Conservation (phyloP, 2,113 vertebrate species). For the Hymenochirus boettgeri region DNA sequence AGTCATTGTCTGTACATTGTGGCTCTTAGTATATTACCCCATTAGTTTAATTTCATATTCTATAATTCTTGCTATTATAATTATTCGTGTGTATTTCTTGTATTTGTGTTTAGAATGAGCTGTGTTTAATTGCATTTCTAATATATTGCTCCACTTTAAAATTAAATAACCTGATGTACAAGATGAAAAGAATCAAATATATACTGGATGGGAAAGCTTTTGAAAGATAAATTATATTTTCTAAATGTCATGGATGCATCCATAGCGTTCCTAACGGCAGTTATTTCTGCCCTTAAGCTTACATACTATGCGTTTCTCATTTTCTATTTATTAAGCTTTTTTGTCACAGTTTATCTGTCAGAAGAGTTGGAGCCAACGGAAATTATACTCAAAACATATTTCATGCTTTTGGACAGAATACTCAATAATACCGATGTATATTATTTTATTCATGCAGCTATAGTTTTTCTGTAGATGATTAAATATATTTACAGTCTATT, state of each 20-base stretch:
- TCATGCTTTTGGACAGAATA: not conserved
- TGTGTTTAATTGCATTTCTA: slow-evolving; percentile 1
- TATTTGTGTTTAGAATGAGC: not conserved
- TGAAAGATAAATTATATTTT: slow-evolving; percentile 3
- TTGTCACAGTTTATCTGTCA: slow-evolving; percentile 1
- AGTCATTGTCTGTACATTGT: no score
- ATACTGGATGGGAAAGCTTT: not conserved
- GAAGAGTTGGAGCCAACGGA: not conserved
- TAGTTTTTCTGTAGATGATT: not conserved
- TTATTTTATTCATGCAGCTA: not conserved
- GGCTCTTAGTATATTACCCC: no score
- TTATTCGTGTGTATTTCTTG: no score
- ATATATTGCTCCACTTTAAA: not conserved
- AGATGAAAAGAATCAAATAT: not conserved
- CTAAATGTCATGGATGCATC: not conserved
- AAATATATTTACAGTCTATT: not conserved
- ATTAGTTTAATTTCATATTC: no score
- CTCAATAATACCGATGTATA: not conserved
- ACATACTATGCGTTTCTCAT: not conserved
- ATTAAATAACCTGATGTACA: not conserved
- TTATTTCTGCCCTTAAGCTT: not conserved
- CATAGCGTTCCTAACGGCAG: not conserved
- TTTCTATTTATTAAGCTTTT: slow-evolving; percentile 5
- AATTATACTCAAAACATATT: not conserved
- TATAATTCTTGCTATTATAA: no score